Evolutionary conservation across 1,140 invertebrate genomes (phyloP), one percentile per base, ranked within the genome.

Genomic region (Galleria mellonella): DNA sequence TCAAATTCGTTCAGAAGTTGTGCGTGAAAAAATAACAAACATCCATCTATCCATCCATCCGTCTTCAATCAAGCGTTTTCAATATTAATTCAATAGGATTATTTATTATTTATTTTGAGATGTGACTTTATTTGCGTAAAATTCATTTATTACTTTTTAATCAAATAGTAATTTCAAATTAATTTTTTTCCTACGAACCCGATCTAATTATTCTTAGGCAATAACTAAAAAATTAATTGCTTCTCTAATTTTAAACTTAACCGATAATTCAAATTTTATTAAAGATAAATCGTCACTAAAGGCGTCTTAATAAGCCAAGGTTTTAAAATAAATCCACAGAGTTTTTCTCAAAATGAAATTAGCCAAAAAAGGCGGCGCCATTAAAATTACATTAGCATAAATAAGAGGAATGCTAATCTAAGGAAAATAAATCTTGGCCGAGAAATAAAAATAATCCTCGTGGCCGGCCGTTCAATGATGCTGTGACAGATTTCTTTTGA

Each of bases 331-430:
- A 82, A 73, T 69, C 74, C 64, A 45, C 15, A 38, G 66, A 77
- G 67, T 81, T 81, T 78, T 81, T 72, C 62, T 43, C 55, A 57
- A 82, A 81, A 84, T 84, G 74, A 83, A 84, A 84, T 84, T 84
- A 82, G 77, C 74, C 66, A 72, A 82, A 82, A 75, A 82, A 77
- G 69, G 62, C 63, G 62, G 49, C 50, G 72, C 77, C 81, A 84
- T 84, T 84, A 82, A 84, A 84, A 84, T 84, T 79, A 84, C 81
- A 84, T 84, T 84, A 84, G 81, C 81, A 84, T 82, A 84, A 84
- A 84, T 82, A 84, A 81, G 76, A 75, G 76, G 62, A 72, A 81
- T 81, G 81, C 77, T 84, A 84, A 84, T 84, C 76, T 81, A 64
- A 69, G 65, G 69, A 67, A 70, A 84, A 84, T 82, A 83, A 84